These are phyloP conservation scores for Drosophila kepulauana DNA, from an alignment of 1,140 invertebrate genomes.

Conservation along the genomic window DNA sequence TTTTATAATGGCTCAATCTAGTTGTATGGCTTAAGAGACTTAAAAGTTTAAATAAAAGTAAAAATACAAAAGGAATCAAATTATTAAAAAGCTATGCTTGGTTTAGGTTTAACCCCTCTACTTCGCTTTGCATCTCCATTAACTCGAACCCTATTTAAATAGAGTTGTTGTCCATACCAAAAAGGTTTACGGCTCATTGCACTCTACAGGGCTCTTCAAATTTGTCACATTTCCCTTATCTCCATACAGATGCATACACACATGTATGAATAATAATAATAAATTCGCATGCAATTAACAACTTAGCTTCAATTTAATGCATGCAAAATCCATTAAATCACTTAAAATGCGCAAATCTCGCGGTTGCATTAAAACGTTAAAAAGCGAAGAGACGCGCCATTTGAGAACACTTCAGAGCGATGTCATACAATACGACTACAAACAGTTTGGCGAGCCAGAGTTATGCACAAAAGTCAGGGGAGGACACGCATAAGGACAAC, in stretches of 20 bases:
- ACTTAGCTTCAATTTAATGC: slow-evolving; percentile 61
- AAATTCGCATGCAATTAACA: slow-evolving; percentile 73
- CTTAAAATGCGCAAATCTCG: slow-evolving; percentile 53
- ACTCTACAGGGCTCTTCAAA: slow-evolving; percentile 42
- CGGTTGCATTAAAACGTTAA: slow-evolving; percentile 41
- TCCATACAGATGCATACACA: slow-evolving; percentile 9
- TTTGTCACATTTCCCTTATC: slow-evolving; percentile 59
- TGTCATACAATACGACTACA: slow-evolving; percentile 82
- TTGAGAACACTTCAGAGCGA: slow-evolving; percentile 71
- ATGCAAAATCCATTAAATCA: slow-evolving; percentile 84
- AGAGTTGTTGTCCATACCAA: slow-evolving; percentile 3
- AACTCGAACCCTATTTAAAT: slow-evolving; percentile 20
- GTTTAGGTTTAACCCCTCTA: neutral
- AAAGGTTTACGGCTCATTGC: slow-evolving; percentile 43
- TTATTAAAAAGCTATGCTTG: neutral
- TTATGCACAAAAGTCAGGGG: slow-evolving; percentile 51
- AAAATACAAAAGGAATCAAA: too few relatives aligned
- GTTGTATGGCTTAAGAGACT: neutral
- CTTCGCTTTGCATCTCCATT: neutral
- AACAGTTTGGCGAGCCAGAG: slow-evolving; percentile 54
- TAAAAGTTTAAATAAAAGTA: too few relatives aligned
- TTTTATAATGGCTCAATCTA: neutral
- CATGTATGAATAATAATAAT: slow-evolving; percentile 34
- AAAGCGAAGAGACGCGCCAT: slow-evolving; percentile 54
- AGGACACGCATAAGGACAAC: slow-evolving; percentile 44